Evolutionary conservation across 2,888 invertebrate species (phyloP).

Genomic region (Cremastobaeus sp.): DNA sequence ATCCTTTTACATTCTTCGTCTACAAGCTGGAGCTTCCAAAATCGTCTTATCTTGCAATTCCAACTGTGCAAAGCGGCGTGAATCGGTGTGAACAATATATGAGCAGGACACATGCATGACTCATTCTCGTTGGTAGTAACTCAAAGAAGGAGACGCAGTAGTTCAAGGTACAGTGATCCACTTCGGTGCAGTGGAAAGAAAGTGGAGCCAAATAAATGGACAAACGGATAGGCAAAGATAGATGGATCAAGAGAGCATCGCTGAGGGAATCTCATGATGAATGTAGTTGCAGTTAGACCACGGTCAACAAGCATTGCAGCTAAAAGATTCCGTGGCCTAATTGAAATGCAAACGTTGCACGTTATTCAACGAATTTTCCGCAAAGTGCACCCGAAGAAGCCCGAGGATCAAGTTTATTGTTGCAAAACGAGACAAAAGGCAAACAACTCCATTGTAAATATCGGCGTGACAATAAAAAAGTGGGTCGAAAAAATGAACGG

Average conservation of each 20-base stretch:
- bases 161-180: conserved; percentile 40
- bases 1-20: conserved; percentile 1
- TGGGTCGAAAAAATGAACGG: not conserved
- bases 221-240: conserved; percentile 39
- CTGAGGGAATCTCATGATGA: conserved; percentile 48
- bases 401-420: conserved; percentile 42
- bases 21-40: too few species aligned
- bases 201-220: conserved; percentile 40
- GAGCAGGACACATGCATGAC: conserved; percentile 10
- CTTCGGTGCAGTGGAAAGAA: conserved; percentile 21
- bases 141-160: conserved; percentile 17
- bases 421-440: conserved; percentile 16
- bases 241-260: conserved; percentile 30
- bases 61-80: too few species aligned
- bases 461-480: conserved; percentile 29
- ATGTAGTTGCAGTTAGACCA: conserved; percentile 42
- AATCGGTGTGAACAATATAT: conserved; percentile 19
- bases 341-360: conserved; percentile 57
- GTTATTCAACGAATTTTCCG: conserved; percentile 54
- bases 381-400: conserved; percentile 43
- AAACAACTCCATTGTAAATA: conserved; percentile 19
- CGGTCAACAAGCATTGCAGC: conserved; percentile 39
- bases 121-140: conserved; percentile 6
- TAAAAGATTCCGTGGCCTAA: conserved; percentile 50
- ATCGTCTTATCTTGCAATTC: too few species aligned